Percentiles rank a stretch among this genome's conserved stretches.
These are phyloP conservation scores for Crotalus tigris DNA, from an alignment of 2,113 vertebrate species.

Conservation along the genomic window DNA sequence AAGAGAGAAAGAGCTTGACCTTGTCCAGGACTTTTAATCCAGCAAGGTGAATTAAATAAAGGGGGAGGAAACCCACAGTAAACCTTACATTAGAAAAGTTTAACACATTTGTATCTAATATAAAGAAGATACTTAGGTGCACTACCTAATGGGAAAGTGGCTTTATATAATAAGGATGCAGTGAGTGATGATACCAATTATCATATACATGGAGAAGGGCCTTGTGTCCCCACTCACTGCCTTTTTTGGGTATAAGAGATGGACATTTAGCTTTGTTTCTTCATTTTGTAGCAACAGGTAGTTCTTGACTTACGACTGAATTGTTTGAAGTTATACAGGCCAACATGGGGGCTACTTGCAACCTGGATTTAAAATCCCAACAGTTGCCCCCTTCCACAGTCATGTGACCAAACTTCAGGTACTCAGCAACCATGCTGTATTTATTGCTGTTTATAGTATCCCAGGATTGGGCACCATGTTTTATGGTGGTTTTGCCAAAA, in stretches of 20 bases:
- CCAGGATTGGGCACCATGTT: neutral
- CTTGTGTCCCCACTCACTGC: neutral
- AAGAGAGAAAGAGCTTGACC: neutral
- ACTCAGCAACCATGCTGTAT: neutral
- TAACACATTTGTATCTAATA: no score
- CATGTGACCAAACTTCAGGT: neutral
- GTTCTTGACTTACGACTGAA: neutral
- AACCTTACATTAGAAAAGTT: neutral
- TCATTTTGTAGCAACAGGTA: neutral
- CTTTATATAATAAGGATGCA: neutral
- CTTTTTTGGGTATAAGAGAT: neutral
- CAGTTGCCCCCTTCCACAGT: neutral
- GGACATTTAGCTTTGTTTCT: neutral
- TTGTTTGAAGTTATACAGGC: neutral
- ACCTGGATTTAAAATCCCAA: neutral
- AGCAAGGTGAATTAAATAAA: neutral
- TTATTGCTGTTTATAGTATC: neutral
- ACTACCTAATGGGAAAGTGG: neutral
- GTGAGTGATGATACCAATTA: neutral
- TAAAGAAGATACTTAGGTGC: neutral
- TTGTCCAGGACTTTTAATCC: neutral
- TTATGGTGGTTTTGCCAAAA: neutral
- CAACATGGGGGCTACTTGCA: neutral
- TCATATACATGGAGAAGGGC: neutral
- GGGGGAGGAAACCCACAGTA: neutral